Evolutionary conservation across 2,888 invertebrate genomes (phyloP), one percentile per base, ranked within the genome.

Genomic region (Petrolisthes cinctipes): DNA sequence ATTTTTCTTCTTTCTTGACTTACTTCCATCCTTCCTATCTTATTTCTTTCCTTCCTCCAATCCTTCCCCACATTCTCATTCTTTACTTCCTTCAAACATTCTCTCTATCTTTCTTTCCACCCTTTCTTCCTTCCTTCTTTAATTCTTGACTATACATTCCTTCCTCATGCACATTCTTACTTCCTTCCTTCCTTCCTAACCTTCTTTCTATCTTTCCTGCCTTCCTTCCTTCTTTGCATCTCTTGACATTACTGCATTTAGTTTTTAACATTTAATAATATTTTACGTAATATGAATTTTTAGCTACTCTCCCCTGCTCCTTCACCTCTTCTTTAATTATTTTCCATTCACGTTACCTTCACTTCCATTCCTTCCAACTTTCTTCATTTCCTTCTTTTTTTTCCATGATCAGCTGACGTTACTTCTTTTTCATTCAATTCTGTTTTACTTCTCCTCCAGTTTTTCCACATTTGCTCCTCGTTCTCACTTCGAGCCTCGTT

Each of bases 251-350:
- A 61, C 61, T 9, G 7, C 61, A 61, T 14, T 61, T 61, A 6
- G 6, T 61, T 9, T 61, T 14, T 61, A 9, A 61, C 14, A 61
- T 14, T 14, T 61, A 9, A 61, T 9, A 61, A 61, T 14, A 6
- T 61, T 14, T 61, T 61, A 6, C 61, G 6, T 61, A 6, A 9
- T 61, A 61, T 61, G 6, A 61, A 61, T 61, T 61, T 54, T 56
- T 53, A 57, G 71, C 76, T 56, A 54, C 75, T 73, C n/a, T 37
- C 76, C 56, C 11, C n/a, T 61, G 57, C 37, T 51, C 20, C 83
- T 76, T 54, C 37, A 57, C 20, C 17, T 76, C 83, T 20, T 56
- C n/a, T 20, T 73, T n/a, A 11, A 20, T 51, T 56, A 56, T n/a
- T 61, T 7, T 20, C 57, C 56, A 61, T 61, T 61, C 3, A 61